Evolutionary conservation across 2,797 vertebrate species (phyloP).

Genomic region (Loris lydekkerianus): DNA sequence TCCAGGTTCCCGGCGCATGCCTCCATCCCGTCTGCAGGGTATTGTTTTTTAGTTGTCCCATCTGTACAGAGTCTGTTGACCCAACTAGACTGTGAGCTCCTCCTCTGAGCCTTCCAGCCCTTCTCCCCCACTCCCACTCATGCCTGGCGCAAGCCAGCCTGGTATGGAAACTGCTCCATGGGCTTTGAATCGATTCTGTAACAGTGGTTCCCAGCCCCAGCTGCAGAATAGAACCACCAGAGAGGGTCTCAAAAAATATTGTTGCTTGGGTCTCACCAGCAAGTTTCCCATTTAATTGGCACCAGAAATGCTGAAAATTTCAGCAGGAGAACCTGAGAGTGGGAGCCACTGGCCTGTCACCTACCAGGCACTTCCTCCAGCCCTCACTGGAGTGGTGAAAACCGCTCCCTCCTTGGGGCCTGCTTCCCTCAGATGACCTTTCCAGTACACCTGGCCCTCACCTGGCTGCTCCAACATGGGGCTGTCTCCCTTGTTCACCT

Average conservation of each 20-base stretch:
- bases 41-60: slow-evolving; percentile 59
- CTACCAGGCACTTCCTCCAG: neutral
- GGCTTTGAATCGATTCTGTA: neutral
- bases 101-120: slow-evolving; percentile 48
- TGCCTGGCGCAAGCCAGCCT: neutral
- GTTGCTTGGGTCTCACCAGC: neutral
- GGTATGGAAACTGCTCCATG: neutral
- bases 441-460: neutral
- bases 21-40: neutral
- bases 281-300: neutral
- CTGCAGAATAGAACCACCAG: neutral
- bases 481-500: neutral
- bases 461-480: neutral
- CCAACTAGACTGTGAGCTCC: slow-evolving; percentile 75
- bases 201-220: neutral
- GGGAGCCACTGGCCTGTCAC: neutral
- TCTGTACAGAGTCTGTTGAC: slow-evolving; percentile 63
- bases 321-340: neutral
- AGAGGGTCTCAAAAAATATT: neutral
- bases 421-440: neutral
- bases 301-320: neutral
- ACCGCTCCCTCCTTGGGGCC: neutral
- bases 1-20: neutral
- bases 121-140: neutral
- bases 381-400: neutral